A percentile compares a stretch with the other conserved stretches of the same genome.
Evolutionary conservation across 2,113 vertebrate species (phyloP).

Genomic region (Gnathonemus echidnorhynchus): DNA sequence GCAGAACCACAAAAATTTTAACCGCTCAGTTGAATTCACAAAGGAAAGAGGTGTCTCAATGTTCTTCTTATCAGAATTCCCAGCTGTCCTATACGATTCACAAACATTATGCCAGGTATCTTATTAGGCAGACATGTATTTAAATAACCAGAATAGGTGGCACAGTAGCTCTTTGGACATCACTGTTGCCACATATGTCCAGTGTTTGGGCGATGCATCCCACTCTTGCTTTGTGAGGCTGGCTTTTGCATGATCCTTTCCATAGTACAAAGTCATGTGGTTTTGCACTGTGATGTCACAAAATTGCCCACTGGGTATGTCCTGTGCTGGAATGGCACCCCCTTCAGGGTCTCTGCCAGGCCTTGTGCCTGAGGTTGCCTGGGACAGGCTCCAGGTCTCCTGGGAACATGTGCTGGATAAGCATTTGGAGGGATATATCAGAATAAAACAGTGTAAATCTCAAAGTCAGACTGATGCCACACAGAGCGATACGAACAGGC

Average conservation of each 20-base stretch:
- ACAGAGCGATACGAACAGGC: not conserved
- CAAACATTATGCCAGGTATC: not conserved
- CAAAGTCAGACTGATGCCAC: not conserved
- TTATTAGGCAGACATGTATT: not conserved
- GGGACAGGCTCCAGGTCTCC: not conserved
- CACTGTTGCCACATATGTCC: not conserved
- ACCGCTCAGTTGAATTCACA: not conserved
- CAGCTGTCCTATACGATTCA: not conserved
- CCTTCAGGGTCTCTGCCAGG: not conserved
- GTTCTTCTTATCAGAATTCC: not conserved
- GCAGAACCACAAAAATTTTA: not conserved
- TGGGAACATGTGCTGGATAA: not conserved
- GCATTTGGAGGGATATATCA: not conserved
- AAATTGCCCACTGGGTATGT: not conserved
- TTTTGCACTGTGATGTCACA: not conserved
- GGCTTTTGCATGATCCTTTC: not conserved
- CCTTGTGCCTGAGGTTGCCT: not conserved
- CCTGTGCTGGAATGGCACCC: not conserved
- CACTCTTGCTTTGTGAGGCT: not conserved
- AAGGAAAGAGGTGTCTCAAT: not conserved
- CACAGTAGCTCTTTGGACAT: not conserved
- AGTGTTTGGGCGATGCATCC: not conserved
- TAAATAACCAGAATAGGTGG: not conserved
- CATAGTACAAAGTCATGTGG: not conserved
- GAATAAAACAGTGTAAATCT: not conserved